A percentile compares a stretch with the other conserved stretches of the same genome.
Evolutionary conservation across 35 echinoderm and acorn worm genomes (phyloP).

Genomic region (Apostichopus parvimensis): DNA sequence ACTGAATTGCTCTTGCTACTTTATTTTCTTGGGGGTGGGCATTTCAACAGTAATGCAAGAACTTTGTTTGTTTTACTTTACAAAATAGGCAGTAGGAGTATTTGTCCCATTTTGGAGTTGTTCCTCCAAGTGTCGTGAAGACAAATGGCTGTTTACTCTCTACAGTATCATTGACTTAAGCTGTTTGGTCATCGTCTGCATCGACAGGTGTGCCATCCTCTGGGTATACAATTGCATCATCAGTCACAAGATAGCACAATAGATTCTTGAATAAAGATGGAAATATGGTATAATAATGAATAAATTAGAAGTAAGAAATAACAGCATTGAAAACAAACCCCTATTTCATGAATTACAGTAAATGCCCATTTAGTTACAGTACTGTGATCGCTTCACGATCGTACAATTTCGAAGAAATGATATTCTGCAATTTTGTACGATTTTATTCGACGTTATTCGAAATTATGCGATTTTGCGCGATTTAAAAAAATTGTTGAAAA

Average conservation of each 20-base stretch:
- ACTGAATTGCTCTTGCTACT: neutral
- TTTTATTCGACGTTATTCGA: too few relatives aligned
- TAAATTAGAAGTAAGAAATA: neutral
- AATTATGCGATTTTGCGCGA: too few relatives aligned
- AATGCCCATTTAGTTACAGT: neutral
- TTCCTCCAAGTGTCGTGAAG: neutral
- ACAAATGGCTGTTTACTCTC: neutral
- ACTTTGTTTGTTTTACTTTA: neutral
- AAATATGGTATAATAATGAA: neutral
- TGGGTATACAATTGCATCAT: neutral
- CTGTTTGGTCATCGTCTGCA: neutral
- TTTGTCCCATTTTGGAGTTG: neutral
- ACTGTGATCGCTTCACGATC: too few relatives aligned
- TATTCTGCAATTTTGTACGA: too few relatives aligned
- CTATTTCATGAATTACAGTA: neutral
- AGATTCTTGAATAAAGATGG: neutral
- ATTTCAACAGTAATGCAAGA: neutral
- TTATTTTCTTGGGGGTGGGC: neutral
- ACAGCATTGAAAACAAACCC: neutral
- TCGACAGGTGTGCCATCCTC: neutral
- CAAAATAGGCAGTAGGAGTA: neutral
- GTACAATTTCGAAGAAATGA: too few relatives aligned
- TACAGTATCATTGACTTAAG: neutral
- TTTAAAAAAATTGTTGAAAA: too few relatives aligned
- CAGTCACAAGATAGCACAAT: neutral